A percentile compares a stretch with the other conserved stretches of the same genome.
Conservation (phyloP, 2,888 invertebrate species). For the Lutraria lutraria region DNA sequence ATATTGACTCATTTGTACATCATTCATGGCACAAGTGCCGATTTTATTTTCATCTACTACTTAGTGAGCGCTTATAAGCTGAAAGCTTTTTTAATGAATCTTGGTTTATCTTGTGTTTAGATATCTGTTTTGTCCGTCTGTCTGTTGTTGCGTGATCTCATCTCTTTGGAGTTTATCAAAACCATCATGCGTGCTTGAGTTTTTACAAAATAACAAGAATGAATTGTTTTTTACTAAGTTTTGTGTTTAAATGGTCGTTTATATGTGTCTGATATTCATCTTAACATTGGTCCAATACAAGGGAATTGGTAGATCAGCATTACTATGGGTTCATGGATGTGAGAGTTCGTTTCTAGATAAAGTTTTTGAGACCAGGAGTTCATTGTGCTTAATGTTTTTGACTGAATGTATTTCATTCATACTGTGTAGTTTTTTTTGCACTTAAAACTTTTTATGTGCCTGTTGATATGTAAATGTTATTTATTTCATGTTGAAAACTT, state of each 20-base stretch:
- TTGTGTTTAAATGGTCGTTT: background rate
- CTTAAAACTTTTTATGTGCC: conserved; percentile 39
- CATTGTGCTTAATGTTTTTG: background rate
- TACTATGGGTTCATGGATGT: background rate
- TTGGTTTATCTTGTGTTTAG: background rate
- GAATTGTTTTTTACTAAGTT: background rate
- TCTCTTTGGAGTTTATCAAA: background rate
- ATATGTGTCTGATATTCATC: background rate
- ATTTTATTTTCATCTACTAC: background rate
- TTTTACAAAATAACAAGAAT: background rate
- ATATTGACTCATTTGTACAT: background rate
- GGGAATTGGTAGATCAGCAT: background rate
- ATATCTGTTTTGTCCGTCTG: background rate
- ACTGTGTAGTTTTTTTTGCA: conserved; percentile 26
- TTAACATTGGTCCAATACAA: background rate
- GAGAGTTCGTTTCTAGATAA: background rate
- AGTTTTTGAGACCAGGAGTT: background rate
- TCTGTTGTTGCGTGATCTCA: background rate
- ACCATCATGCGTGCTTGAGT: background rate
- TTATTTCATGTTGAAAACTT: conserved; percentile 69
- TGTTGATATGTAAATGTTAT: conserved; percentile 62
- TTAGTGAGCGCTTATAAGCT: conserved; percentile 6
- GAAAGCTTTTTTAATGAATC: conserved; percentile 16
- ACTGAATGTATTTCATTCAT: background rate
- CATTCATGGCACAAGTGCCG: background rate